Evolutionary conservation across 2,888 invertebrate genomes (phyloP).

Genomic region (Teleogryllus oceanicus): DNA sequence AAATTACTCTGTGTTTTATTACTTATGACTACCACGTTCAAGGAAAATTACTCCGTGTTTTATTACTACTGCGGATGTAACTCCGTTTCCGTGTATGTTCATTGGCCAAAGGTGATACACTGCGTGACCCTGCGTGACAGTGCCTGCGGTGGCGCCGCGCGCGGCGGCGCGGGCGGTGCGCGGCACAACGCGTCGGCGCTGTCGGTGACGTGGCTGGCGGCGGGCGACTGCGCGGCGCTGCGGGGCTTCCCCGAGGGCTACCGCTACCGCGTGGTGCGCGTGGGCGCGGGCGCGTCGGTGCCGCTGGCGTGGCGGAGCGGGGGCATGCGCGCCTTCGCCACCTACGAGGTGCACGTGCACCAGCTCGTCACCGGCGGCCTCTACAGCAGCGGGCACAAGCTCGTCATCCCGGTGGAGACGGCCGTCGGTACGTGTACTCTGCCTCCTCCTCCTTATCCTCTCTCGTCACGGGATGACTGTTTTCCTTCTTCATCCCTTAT

Average conservation of each 20-base stretch:
- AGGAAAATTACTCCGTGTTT: too few species aligned
- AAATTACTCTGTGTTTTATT: too few species aligned
- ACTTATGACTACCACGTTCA: too few species aligned
- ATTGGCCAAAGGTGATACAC: too few species aligned
- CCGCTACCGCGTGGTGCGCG: constrained; percentile 34
- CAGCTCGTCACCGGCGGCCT: constrained; percentile 39
- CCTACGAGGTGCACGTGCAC: constrained; percentile 37
- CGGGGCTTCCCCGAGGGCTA: constrained; percentile 40
- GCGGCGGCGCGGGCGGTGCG: constrained; percentile 27
- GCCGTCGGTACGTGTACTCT: too few species aligned
- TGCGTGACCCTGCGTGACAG: too few species aligned
- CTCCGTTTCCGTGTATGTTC: too few species aligned
- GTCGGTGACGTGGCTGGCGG: constrained; percentile 39
- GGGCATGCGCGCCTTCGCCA: constrained; percentile 37
- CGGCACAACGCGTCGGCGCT: constrained; percentile 37
- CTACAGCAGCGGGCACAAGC: constrained; percentile 35
- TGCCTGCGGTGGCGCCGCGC: too few species aligned
- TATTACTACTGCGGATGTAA: too few species aligned
- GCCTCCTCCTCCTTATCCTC: too few species aligned
- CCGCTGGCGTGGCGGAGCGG: constrained; percentile 38
- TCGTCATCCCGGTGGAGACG: constrained; percentile 37
- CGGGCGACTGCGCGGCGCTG: constrained; percentile 39
- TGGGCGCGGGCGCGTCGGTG: constrained; percentile 20
- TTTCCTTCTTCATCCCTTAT: too few species aligned
- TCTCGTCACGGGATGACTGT: too few species aligned